Conservation (phyloP, 2,888 invertebrate genomes). For the Dasypogon diadema region DNA sequence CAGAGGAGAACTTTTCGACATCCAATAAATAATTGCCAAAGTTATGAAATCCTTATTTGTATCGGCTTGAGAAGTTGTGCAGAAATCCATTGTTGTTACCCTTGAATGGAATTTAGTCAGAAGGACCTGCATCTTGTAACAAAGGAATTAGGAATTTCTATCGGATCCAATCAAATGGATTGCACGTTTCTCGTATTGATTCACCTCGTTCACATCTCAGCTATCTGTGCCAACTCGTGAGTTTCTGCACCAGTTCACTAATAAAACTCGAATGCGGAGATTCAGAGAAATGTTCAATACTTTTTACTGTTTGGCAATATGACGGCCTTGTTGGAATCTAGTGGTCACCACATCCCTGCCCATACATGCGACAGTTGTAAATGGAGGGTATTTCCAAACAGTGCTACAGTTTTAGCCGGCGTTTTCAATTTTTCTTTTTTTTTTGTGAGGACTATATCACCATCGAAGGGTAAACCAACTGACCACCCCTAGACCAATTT, state of each 20-base stretch:
- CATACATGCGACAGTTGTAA: constrained; percentile 6
- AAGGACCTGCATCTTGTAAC: not conserved
- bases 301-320: constrained; percentile 33
- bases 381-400: too few relatives aligned
- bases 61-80: not conserved
- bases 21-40: constrained; percentile 21
- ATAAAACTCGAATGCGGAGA: not conserved
- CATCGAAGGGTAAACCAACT: constrained; percentile 19
- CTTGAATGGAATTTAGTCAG: not conserved
- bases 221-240: constrained; percentile 1
- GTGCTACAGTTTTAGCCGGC: not conserved
- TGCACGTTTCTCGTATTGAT: too few relatives aligned
- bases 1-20: constrained; percentile 5
- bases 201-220: constrained; percentile 4
- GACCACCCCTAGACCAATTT: constrained; percentile 13
- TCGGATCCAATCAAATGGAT: too few relatives aligned
- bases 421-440: constrained; percentile 12
- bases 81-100: not conserved
- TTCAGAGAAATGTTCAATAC: not conserved
- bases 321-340: constrained; percentile 3
- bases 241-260: not conserved
- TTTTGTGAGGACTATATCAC: not conserved
- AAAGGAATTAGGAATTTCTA: too few relatives aligned
- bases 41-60: not conserved
- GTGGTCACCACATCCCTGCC: constrained; percentile 16